Percentiles rank a stretch among this genome's conserved stretches.
phyloP scores from a whole-genome alignment of 2,113 vertebrate genomes.

The Pituophis catenifer region DNA sequence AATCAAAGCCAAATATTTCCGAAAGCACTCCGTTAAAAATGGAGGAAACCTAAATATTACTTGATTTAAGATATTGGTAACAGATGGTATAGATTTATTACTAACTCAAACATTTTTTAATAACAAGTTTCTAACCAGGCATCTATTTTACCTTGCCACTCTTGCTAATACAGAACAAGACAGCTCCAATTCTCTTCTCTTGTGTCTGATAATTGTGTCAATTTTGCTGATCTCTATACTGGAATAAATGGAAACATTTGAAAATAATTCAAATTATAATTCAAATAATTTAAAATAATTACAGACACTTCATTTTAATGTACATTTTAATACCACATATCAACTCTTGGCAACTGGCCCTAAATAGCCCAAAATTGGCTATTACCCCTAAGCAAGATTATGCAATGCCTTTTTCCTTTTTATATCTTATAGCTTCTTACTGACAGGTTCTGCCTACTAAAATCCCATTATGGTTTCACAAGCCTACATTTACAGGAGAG shows the following conservation, averaged over 20 bases:
- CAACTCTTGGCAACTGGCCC: background rate
- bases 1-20: background rate
- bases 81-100: background rate
- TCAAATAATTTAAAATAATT: conserved; percentile 4
- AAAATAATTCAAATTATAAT: conserved; percentile 12
- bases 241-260: conserved; percentile 57
- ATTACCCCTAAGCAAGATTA: background rate
- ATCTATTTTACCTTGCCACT: conserved; percentile 65
- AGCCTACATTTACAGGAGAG: background rate
- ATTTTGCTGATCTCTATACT: conserved; percentile 81
- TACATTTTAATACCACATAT: background rate
- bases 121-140: background rate
- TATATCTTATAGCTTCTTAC: background rate
- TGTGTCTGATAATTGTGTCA: conserved; percentile 61
- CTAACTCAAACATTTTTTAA: background rate
- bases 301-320: background rate
- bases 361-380: background rate
- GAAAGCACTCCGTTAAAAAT: background rate
- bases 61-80: background rate
- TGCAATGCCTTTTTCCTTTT: background rate
- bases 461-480: background rate
- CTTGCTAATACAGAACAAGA: conserved; percentile 72
- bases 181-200: conserved; percentile 77
- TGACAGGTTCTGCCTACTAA: background rate
- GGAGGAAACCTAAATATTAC: background rate